Evolutionary conservation across 2,113 vertebrate genomes (phyloP), one percentile per base, ranked within the genome.

Genomic region (Aix galericulata): DNA sequence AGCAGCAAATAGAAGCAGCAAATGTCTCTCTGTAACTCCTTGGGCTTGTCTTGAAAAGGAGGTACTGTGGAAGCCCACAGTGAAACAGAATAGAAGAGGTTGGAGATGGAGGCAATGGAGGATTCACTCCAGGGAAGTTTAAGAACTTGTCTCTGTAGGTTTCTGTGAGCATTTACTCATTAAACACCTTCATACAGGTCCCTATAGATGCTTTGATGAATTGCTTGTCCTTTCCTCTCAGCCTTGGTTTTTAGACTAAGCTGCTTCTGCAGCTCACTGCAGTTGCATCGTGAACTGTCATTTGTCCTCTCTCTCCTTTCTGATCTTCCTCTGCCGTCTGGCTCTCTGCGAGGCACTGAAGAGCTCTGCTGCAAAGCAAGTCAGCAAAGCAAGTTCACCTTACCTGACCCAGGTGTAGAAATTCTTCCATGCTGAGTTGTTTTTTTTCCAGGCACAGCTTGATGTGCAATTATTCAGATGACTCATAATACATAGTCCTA

Each of bases 351-450:
- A 62, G 77, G 17, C 58, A 66, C 34, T 4, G 0, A 44, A 11
- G 60, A 79, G n/a, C 50, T 91, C 53, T 91, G 36, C 69, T 80
- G 76, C 77, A 69, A 60, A 84, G 93, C 34, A 82, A 76, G 69
- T 82, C 53, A 50, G 3, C 66, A n/a, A 44, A 69, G 71, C 89
- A 50, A 87, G 58, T 59, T 97, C 52, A 82, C 95, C 95, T 96
- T 84, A 89, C 75, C 26, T 96, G 89, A 94, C 94, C 94, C 78
- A 68, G 50, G 81, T 84, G 58, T 36, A 89, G 93, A 94, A 94
- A 91, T 87, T 79, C 81, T 85, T 85, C 71, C 78, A 76, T 69
- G 91, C 71, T 94, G 91, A 87, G 91, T 42, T 81, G 27, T 56
- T 91, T 79, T 81, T 46, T 69, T 84, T 91, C 75, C 53, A 73